phyloP scores from a whole-genome alignment of 2,888 invertebrate genomes.

The Acleris cristana region DNA sequence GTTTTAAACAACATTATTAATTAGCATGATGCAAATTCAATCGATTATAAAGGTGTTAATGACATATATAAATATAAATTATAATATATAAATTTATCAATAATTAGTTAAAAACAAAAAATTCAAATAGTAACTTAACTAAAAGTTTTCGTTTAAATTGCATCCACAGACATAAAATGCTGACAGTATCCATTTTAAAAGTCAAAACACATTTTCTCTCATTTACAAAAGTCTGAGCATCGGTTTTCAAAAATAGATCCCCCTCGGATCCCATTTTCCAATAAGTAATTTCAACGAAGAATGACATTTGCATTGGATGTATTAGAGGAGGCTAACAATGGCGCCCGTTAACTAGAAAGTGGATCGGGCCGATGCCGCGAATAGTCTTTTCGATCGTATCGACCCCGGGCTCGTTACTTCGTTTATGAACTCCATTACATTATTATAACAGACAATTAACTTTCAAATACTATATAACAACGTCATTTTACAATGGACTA shows the following conservation, averaged over 20 bases:
- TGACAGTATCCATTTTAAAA: too few relatives aligned
- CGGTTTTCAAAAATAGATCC: constrained; percentile 6
- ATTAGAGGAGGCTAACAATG: constrained; percentile 73
- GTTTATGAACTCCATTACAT: constrained; percentile 50
- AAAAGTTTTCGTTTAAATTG: too few relatives aligned
- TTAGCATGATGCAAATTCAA: not conserved
- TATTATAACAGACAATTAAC: constrained; percentile 37
- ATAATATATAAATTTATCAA: too few relatives aligned
- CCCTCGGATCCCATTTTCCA: constrained; percentile 37
- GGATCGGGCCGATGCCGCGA: constrained; percentile 67
- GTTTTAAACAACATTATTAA: not conserved
- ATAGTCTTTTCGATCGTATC: constrained; percentile 75
- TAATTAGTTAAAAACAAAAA: too few relatives aligned
- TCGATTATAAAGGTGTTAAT: too few relatives aligned
- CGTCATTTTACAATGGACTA: constrained; percentile 47
- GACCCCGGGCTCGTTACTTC: constrained; percentile 68
- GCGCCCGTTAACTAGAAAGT: constrained; percentile 75
- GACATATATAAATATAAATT: too few relatives aligned
- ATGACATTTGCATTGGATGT: constrained; percentile 71
- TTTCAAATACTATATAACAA: constrained; percentile 68
- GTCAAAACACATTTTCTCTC: not conserved
- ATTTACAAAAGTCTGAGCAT: not conserved
- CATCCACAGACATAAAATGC: too few relatives aligned
- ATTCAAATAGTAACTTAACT: too few relatives aligned
- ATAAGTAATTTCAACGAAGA: constrained; percentile 54